Evolutionary conservation across 2,888 invertebrate species (phyloP).

Genomic region (Ophraella communa): DNA sequence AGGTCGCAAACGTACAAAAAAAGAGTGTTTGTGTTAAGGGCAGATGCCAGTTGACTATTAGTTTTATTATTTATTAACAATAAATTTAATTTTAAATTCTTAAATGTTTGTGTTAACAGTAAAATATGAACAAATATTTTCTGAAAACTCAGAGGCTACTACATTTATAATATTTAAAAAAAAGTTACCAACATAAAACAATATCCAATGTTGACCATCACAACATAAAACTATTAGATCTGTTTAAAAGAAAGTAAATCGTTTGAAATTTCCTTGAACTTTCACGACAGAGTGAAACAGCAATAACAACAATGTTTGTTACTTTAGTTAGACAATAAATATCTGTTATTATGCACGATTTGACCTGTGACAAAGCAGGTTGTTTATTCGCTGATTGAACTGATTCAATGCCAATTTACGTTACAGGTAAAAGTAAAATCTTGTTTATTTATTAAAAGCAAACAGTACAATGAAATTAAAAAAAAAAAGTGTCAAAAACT

Average conservation of each 20-base stretch:
- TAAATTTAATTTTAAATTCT: no score
- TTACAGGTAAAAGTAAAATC: neutral
- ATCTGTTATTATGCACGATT: conserved; percentile 1
- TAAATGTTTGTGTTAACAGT: no score
- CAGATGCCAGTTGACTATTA: no score
- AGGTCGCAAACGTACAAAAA: no score
- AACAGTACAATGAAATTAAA: neutral
- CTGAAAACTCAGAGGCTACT: no score
- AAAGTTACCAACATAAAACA: no score
- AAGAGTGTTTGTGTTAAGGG: no score
- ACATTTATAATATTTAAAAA: no score
- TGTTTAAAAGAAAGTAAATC: conserved; percentile 3
- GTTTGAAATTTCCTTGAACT: conserved; percentile 6
- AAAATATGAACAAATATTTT: no score
- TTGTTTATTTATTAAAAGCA: neutral
- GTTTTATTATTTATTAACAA: no score
- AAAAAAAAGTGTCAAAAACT: no score
- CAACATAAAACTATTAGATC: neutral
- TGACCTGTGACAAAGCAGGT: neutral
- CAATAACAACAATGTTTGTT: neutral
- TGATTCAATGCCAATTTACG: neutral
- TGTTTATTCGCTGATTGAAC: neutral
- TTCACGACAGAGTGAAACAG: conserved; percentile 4
- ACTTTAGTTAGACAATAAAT: neutral
- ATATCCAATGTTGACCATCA: neutral